Percentiles rank a stretch among this genome's conserved stretches.
phyloP scores from a whole-genome alignment of 2,797 vertebrate species.

The Eleutherodactylus coqui region DNA sequence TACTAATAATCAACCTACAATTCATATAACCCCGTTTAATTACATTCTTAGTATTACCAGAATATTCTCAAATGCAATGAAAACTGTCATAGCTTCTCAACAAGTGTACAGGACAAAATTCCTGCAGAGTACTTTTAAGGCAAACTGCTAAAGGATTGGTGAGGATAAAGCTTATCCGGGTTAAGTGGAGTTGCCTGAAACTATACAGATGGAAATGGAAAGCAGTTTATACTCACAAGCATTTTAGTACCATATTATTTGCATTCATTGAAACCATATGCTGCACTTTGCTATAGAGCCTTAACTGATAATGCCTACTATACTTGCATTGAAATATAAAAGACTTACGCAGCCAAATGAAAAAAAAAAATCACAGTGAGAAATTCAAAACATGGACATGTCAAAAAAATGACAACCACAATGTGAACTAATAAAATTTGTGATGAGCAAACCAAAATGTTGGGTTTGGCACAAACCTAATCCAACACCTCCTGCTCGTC shows the following conservation, averaged over 20 bases:
- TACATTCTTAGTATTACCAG: neutral
- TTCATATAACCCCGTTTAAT: too few relatives aligned
- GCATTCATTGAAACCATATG: neutral
- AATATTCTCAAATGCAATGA: neutral
- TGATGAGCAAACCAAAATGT: too few relatives aligned
- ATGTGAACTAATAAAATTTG: too few relatives aligned
- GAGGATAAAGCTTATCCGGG: constrained; percentile 22
- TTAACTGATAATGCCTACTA: neutral
- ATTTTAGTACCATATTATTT: constrained; percentile 25
- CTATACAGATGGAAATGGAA: constrained; percentile 19
- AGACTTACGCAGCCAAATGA: neutral
- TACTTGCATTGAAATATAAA: neutral
- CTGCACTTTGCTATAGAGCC: neutral
- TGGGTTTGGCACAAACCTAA: too few relatives aligned
- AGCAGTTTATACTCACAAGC: constrained; percentile 14
- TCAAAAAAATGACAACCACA: too few relatives aligned
- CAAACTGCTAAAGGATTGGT: constrained; percentile 7
- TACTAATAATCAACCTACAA: too few relatives aligned
- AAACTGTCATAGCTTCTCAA: neutral
- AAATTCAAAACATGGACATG: neutral
- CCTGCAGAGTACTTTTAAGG: neutral
- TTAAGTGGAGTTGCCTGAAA: constrained; percentile 16
- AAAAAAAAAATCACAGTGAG: neutral
- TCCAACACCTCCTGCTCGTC: too few relatives aligned
- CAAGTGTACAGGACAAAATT: neutral